Percentiles rank a stretch among this genome's conserved stretches.
Conservation (phyloP, 2,797 vertebrate species). For the Miichthys miiuy region DNA sequence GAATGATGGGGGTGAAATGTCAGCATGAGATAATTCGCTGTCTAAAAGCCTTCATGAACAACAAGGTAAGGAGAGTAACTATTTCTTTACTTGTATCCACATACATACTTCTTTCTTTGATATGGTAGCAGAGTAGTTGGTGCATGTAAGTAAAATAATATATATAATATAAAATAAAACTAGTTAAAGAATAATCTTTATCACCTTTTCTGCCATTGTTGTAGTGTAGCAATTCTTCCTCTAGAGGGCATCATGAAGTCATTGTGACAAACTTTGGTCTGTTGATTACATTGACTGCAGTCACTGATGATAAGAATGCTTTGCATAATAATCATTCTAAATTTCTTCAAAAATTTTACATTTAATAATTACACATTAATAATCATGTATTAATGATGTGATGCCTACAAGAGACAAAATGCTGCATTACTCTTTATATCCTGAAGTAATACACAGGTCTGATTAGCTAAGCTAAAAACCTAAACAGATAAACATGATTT, state of each 20-base stretch:
- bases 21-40: conserved; percentile 95
- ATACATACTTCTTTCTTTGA: background rate
- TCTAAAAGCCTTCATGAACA: conserved; percentile 97
- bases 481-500: background rate
- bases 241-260: conserved; percentile 39
- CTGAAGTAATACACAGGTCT: background rate
- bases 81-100: background rate
- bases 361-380: background rate
- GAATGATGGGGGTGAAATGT: conserved; percentile 83
- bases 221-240: conserved; percentile 33
- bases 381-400: background rate
- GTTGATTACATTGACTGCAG: conserved; percentile 4
- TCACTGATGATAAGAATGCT: background rate
- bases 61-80: conserved; percentile 84
- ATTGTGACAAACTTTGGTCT: background rate
- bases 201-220: background rate
- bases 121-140: background rate
- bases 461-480: background rate
- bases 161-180: background rate
- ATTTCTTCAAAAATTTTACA: background rate
- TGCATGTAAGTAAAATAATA: background rate
- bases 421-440: background rate
- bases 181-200: background rate
- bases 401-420: background rate
- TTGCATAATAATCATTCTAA: background rate